These are phyloP conservation scores for Episyrphus balteatus DNA, from an alignment of 1,140 invertebrate species.

Conservation along the genomic window DNA sequence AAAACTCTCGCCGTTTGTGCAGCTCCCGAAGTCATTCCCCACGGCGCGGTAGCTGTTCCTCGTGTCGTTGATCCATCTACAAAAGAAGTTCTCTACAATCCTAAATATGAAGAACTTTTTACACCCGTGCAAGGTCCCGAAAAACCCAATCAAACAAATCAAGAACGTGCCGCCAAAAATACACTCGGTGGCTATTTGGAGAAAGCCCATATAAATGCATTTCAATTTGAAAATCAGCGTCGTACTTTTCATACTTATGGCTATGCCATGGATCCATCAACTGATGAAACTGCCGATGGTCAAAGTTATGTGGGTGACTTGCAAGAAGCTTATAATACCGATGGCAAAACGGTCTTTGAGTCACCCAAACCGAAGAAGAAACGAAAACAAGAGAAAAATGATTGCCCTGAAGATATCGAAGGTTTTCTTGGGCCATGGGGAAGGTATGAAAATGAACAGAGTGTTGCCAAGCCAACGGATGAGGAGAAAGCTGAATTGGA, in stretches of 20 bases:
- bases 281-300: constrained; percentile 53
- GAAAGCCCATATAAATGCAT: constrained; percentile 87
- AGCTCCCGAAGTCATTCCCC: constrained; percentile 66
- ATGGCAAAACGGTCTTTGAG: constrained; percentile 84
- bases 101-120: constrained; percentile 92
- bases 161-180: constrained; percentile 78
- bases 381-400: constrained; percentile 83
- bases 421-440: constrained; percentile 98
- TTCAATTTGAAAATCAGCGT: constrained; percentile 97
- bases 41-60: constrained; percentile 44
- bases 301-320: constrained; percentile 57
- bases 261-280: constrained; percentile 90
- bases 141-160: constrained; percentile 84
- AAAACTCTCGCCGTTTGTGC: constrained; percentile 58
- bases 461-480: constrained; percentile 75
- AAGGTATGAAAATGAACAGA: constrained; percentile 81
- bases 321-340: constrained; percentile 48
- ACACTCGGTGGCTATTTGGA: constrained; percentile 92
- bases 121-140: constrained; percentile 83
- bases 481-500: constrained; percentile 88
- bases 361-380: constrained; percentile 65
- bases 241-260: constrained; percentile 91
- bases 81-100: constrained; percentile 80
- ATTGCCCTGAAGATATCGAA: constrained; percentile 82
- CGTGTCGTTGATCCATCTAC: constrained; percentile 58